Evolutionary conservation across 2,888 invertebrate species (phyloP), one percentile per base, ranked within the genome.

Genomic region (Vanessa cardui): DNA sequence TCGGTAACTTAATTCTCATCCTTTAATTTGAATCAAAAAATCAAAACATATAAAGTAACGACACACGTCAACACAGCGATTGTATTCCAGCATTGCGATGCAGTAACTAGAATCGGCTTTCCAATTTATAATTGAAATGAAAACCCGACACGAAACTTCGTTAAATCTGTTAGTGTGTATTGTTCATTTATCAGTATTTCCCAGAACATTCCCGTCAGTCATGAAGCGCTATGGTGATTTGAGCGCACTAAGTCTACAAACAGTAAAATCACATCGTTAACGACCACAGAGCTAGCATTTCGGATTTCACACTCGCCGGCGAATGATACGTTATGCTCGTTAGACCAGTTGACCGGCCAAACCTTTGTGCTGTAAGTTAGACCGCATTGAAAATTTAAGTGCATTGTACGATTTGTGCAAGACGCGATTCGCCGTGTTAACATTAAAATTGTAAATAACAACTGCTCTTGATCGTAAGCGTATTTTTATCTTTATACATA

Each of bases 261-360:
- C 77, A 77, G 69, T 72, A 69, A 74, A 78, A 77, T 80, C 75
- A 75, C 76, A 73, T 78, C 74, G 78, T 77, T 79, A 73, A 72
- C 73, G 67, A 70, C 72, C 73, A 72, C 75, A 72, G 72, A 71
- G 67, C 72, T 71, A 65, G 56, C 68, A 81, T 77, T 82, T 77
- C 73, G 73, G 74, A 78, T 78, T 81, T 78, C 78, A 73, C 77
- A 77, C 81, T 75, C 66, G 72, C 64, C 69, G 69, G 73, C 78
- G 80, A 80, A 80, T 83, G 79, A 82, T 83, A 83, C 78, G 77
- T 77, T 80, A 66, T 70, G 77, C 80, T 83, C 80, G 80, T 83
- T 83, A 82, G 77, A 58, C 21, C 65, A 56, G 69, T 62, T 58
- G 68, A 66, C 71, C 64, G 64, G 12, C 64, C 71, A 63, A 58